These are phyloP conservation scores for Timema podura DNA, from an alignment of 2,888 invertebrate species.

Conservation along the genomic window DNA sequence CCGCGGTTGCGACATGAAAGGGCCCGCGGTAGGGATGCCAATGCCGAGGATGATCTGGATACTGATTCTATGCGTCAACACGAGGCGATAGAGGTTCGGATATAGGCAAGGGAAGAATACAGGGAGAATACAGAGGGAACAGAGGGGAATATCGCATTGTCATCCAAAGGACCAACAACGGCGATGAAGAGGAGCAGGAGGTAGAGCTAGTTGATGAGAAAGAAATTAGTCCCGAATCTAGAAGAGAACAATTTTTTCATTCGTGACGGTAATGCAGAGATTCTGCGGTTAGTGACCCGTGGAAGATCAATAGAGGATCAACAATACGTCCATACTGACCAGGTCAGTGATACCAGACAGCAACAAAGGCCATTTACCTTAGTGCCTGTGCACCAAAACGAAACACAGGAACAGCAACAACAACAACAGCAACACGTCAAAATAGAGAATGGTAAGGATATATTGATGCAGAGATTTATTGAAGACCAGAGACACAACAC, in stretches of 20 bases:
- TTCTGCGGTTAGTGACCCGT: constrained; percentile 71
- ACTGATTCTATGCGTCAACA: constrained; percentile 70
- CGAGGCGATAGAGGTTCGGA: constrained; percentile 77
- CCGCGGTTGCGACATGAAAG: background rate
- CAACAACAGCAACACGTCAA: constrained; percentile 56
- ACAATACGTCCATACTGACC: constrained; percentile 7
- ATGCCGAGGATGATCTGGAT: constrained; percentile 54
- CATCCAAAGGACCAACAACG: background rate
- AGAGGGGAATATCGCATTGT: constrained; percentile 10
- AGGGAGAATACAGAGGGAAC: constrained; percentile 46
- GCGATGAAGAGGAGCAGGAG: constrained; percentile 22
- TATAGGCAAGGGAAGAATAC: constrained; percentile 42
- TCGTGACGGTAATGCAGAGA: constrained; percentile 81
- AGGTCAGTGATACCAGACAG: constrained; percentile 4
- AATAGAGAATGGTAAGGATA: constrained; percentile 76
- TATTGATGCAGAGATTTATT: constrained; percentile 77
- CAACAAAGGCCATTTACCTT: constrained; percentile 49
- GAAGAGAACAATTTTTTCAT: constrained; percentile 69
- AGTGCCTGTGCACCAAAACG: constrained; percentile 46
- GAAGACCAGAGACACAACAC: constrained; percentile 56
- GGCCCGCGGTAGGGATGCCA: constrained; percentile 8
- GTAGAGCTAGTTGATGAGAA: background rate
- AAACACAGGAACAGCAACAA: too few species aligned
- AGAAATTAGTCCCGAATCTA: constrained; percentile 17
- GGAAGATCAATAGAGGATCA: constrained; percentile 58